Base-by-base conservation (phyloP, 2,888 invertebrate genomes). In the Melipona bicolor region DNA sequence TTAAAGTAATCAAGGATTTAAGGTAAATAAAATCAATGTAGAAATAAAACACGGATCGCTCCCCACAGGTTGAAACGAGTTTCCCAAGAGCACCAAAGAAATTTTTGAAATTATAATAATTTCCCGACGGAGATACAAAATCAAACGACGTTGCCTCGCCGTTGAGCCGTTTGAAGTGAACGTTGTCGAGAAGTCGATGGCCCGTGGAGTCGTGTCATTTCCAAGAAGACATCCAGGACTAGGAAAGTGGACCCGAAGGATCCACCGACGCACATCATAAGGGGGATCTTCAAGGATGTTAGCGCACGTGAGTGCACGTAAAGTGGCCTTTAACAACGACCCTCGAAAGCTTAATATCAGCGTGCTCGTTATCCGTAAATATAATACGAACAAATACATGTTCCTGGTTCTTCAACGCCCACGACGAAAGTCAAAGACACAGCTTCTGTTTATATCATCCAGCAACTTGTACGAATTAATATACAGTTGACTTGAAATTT, bases 311-410 rank as follows among this genome's bases (percentile, higher is more conserved):
- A 88, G 84, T 86, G 87, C 81, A 62, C 80, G 87, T 79, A 85
- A 85, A 87, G 89, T 86, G 80, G 79, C 76, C 85, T 79, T 85
- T 84, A 84, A 86, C 88, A 86, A 87, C 81, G 56, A 67, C 87
- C 78, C 90, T 90, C 86, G 77, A 88, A 79, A 78, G 61, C 80
- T 32, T 70, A 70, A 76, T 74, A 76, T 74, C 86, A 87, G 56
- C 3, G 79, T 64, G 83, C 87, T 88, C 78, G 83, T 75, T 77
- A 83, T 80, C 69, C 86, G 86, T 91, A 89, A 90, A 87, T 86
- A 87, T 90, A 90, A 90, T 90, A 88, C 84, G 85, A 83, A 91
- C 85, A 83, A 89, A 91, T 79, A 65, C 88, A 86, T 87, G 86
- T 88, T 78, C 77, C 81, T 75, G 88, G 83, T 85, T 85, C 86